Base-by-base conservation (phyloP, 2,797 vertebrate species). In the Poecilia gillii region DNA sequence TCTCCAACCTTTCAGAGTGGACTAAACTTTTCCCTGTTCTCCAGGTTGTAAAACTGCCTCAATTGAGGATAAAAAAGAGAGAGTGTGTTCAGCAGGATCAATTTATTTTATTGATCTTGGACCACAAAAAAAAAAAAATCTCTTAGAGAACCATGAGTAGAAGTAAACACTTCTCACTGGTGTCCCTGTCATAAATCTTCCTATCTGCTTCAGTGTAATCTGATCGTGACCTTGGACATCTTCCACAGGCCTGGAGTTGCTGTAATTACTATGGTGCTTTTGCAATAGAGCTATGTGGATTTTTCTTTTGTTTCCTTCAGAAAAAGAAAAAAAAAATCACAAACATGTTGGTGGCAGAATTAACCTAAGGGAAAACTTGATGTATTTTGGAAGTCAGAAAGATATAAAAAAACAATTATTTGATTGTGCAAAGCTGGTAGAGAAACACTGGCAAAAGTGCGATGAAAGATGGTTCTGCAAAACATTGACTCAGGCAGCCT, bases 91-190 rank as follows among this genome's bases (percentile, higher is more conserved):
- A 59, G 31, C 1, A 55, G 20, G 73, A 78, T 84, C 79, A 45
- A 76, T 77, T 36, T 0, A n/a, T 45, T 79, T 78, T 66, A 76
- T 76, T 70, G 59, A 83, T 74, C 71, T 75, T 45, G 62, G 41
- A 4, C 31, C 16, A 5, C 41, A 23, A 12, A 71, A 73, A 81
- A 28, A 66, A 33, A 33, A 33, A 33, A 33, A 33, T 33, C 33
- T 78, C 49, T 73, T 73, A 78, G 14, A 36, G 23, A n/a, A 53
- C 74, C 28, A 33, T 72, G 43, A 33, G 6, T 25, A 20, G 71
- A 71, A 78, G 66, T 72, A 41, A 36, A 57, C 55, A 74, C 57
- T 72, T 70, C 66, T 43, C 23, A 70, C 20, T 25, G 31, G 66
- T 45, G 66, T 43, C 39, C 20, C 11, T 13, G 39, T 43, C 39